Base-by-base conservation (phyloP, 2,797 vertebrate genomes). In the Amphiprion clarkii region DNA sequence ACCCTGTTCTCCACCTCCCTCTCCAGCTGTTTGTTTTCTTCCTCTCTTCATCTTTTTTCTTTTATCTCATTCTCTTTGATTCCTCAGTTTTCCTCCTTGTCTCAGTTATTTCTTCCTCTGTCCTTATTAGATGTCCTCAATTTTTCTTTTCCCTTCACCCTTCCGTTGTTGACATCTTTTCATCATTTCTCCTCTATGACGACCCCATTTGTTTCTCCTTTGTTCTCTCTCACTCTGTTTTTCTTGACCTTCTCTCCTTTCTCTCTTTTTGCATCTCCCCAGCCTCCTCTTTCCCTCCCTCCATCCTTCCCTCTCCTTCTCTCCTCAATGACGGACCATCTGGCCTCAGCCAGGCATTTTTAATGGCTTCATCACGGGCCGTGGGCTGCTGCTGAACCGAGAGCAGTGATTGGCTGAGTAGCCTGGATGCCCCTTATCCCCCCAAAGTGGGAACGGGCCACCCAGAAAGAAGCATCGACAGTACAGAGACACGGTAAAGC, bases 271-370 rank as follows among this genome's bases (percentile, higher is more conserved):
- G 39, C 40, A 21, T 57, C 46, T 73, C 63, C 71, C 72, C 25
- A 1, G 46, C 57, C 54, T 58, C 67, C 55, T 66, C 39, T 44
- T 33, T 3, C 51, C 21, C 52, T 48, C 19, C 19, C 19, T 19
- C 55, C 29, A 42, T 62, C 46, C 2, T 44, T 52, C 72, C 39
- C 72, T 44, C 49, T 63, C 66, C 62, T 46, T 65, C 62, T 74
- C 69, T 84, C 78, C 73, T 90, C 87, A 83, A 84, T 91, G 85
- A 88, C 87, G 85, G 83, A 87, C 93, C 93, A 94, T 94, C 93
- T 94, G 93, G 93, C 88, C 89, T 86, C 88, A 86, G 85, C 89
- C 86, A 83, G 89, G 89, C 87, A 93, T 94, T 89, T 94, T 92
- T 93, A 94, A 94, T 92, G 89, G 89, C 88, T 91, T 92, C 88